Conservation (phyloP, 2,888 invertebrate species). For the Caenorhabditis sinica region DNA sequence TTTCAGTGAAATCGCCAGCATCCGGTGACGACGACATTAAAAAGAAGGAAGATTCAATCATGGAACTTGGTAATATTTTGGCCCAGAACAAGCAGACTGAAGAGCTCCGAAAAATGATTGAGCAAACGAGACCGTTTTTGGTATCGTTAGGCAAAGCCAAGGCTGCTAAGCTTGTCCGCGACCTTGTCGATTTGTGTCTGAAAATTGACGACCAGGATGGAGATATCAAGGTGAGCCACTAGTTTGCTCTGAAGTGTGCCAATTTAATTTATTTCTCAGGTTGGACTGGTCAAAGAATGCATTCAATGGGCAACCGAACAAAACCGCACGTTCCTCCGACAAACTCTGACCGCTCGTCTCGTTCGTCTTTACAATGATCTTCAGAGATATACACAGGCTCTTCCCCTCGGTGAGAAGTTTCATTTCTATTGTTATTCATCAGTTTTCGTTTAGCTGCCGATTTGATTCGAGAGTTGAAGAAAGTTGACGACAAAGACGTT, state of each 20-base stretch:
- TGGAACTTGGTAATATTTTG: conserved; percentile 93
- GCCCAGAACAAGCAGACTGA: conserved; percentile 88
- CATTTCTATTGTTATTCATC: neutral
- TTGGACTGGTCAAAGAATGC: conserved; percentile 89
- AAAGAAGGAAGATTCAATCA: conserved; percentile 94
- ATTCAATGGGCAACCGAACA: conserved; percentile 99
- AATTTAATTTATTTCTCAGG: conserved; percentile 81
- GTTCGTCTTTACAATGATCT: conserved; percentile 91
- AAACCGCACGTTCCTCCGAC: conserved; percentile 95
- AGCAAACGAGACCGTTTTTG: conserved; percentile 92
- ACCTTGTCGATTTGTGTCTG: conserved; percentile 96
- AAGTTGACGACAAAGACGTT: conserved; percentile 98
- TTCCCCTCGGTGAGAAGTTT: conserved; percentile 84
- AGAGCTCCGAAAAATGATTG: conserved; percentile 75
- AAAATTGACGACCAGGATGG: conserved; percentile 97
- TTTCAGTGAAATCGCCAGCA: conserved; percentile 75
- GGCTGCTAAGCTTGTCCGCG: conserved; percentile 97
- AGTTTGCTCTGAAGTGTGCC: neutral
- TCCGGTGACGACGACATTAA: conserved; percentile 92
- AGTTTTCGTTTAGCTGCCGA: conserved; percentile 84
- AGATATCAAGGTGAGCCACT: conserved; percentile 84
- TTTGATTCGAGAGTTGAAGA: conserved; percentile 95
- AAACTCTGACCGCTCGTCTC: conserved; percentile 95
- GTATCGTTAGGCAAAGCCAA: conserved; percentile 98
- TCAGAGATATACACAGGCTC: conserved; percentile 81